Evolutionary conservation across 2,113 vertebrate genomes (phyloP).

Genomic region (Xiphophorus couchianus): DNA sequence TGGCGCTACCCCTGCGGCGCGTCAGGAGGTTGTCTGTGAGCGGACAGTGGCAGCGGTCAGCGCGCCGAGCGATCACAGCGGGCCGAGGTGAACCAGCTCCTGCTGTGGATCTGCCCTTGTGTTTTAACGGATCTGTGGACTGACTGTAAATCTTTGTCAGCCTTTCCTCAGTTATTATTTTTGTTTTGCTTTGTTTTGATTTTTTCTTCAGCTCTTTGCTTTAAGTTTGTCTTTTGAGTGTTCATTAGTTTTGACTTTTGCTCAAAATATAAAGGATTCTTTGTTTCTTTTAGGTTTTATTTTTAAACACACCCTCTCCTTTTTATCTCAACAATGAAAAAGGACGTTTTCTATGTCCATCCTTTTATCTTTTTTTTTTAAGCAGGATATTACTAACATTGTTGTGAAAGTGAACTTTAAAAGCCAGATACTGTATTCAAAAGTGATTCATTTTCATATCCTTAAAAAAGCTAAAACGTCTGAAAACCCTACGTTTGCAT

Average conservation of each 20-base stretch:
- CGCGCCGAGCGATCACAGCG: conserved; percentile 14
- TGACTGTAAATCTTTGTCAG: conserved; percentile 50
- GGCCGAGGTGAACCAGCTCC: conserved; percentile 33
- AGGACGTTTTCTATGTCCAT: background rate
- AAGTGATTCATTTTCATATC: too few relatives aligned
- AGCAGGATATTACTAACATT: background rate
- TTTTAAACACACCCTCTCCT: too few relatives aligned
- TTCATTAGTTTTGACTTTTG: background rate
- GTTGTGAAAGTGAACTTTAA: background rate
- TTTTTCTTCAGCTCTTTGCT: background rate
- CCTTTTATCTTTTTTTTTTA: background rate
- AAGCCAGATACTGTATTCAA: background rate
- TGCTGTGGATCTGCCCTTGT: conserved; percentile 33
- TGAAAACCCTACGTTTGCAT: too few relatives aligned
- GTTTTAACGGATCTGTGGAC: conserved; percentile 17
- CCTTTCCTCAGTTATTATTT: background rate
- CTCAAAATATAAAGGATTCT: background rate
- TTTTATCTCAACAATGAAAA: background rate
- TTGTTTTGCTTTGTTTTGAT: too few relatives aligned
- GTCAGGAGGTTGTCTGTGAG: conserved; percentile 27
- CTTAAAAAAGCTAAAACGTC: too few relatives aligned
- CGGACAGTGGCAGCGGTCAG: conserved; percentile 17
- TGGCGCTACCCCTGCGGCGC: conserved; percentile 11
- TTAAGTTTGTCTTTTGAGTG: conserved; percentile 9
- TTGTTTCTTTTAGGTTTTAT: background rate